Evolutionary conservation across 2,113 vertebrate genomes (phyloP).

Genomic region (Lanius ludovicianus): DNA sequence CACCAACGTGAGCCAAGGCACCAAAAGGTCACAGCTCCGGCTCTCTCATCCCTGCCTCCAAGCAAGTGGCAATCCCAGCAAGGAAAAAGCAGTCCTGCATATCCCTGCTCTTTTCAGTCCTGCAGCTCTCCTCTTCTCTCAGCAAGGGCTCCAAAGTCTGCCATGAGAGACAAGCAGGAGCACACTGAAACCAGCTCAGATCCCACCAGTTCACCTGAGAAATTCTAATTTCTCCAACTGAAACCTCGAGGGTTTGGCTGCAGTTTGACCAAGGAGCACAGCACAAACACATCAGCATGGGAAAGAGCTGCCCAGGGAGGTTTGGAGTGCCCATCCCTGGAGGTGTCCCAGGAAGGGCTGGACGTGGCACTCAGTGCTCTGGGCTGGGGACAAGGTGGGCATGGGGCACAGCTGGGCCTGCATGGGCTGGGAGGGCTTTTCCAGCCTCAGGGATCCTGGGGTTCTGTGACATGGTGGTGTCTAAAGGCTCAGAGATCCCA

Average conservation of each 20-base stretch:
- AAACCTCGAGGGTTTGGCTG: not conserved
- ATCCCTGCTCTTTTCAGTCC: not conserved
- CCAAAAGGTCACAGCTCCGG: not conserved
- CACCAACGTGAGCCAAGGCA: not conserved
- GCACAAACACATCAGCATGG: not conserved
- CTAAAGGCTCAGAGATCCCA: not conserved
- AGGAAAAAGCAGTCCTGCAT: not conserved
- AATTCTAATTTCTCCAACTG: not conserved
- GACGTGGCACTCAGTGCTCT: not conserved
- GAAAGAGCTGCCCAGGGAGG: not conserved
- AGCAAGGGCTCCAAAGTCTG: not conserved
- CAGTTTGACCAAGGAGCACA: not conserved
- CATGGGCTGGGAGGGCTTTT: not conserved
- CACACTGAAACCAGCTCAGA: not conserved
- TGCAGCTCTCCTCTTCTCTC: not conserved
- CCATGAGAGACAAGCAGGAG: not conserved
- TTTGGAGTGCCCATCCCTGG: not conserved
- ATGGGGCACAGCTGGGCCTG: rapidly evolving
- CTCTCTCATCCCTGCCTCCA: not conserved
- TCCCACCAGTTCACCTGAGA: not conserved
- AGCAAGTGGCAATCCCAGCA: not conserved
- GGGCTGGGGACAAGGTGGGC: not conserved
- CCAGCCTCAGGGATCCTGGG: no score
- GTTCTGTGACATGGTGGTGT: no score
- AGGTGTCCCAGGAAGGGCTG: not conserved